Base-by-base conservation (phyloP, 1,140 invertebrate species). In the Lineus longissimus region DNA sequence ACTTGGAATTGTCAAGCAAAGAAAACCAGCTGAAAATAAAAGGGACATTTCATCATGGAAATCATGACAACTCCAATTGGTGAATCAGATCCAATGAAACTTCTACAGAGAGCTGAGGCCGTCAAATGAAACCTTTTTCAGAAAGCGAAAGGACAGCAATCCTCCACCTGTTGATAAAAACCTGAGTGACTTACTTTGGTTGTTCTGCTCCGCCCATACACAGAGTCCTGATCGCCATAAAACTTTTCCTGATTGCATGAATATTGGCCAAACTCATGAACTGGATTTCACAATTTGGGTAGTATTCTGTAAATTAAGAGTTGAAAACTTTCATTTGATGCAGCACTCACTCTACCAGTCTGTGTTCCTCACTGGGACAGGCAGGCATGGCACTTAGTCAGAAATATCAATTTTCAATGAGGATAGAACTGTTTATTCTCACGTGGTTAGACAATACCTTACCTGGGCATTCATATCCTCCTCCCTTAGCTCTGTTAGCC, bases 191-290 rank as follows among this genome's bases (percentile, higher is more conserved):
- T 67, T 72, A 77, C 73, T 70, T 73, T 9, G 68, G 51, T 55
- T 71, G 73, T 22, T 77, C 78, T n/a, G 69, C 64, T 23, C 65
- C 69, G 22, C 60, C 59, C 45, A 70, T 71, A 71, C 91, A 91
- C 0, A 96, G 81, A 57, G 87, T 86, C 27, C 86, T 66, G 1
- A 87, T 63, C 58, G 79, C 74, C 55, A 80, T 70, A 68, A 86
- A 87, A 67, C 84, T 85, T 70, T 92, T 93, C 33, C 95, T 85
- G 73, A 98, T 92, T 58, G 91, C 88, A 82, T 98, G 95, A 67
- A 98, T 98, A 82, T 98, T 98, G 56, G 94, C 91, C 77, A 98
- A 83, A 81, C 91, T 92, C 94, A 98, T 97, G 78, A 97, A 98
- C 77, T 94, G 89, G 62, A 98, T 94, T 81, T 97, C 94, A 74